Evolutionary conservation across 1,140 invertebrate species (phyloP).

Genomic region (Protaetia brevitarsis): DNA sequence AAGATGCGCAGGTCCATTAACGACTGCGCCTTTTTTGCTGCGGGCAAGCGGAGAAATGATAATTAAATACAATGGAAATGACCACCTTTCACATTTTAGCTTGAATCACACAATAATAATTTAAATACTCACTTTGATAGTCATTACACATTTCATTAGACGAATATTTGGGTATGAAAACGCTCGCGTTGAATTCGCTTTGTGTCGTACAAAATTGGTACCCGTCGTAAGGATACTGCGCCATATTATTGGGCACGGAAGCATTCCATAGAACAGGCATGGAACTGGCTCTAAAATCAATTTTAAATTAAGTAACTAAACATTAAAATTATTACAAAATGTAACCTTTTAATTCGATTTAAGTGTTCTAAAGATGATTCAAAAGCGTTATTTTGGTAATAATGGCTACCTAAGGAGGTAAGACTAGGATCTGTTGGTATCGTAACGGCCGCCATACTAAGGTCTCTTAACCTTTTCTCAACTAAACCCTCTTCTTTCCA

Average conservation of each 20-base stretch:
- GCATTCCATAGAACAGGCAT: constrained; percentile 43
- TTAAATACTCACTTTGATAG: constrained; percentile 49
- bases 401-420: constrained; percentile 30
- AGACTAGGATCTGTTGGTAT: constrained; percentile 37
- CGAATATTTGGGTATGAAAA: constrained; percentile 51
- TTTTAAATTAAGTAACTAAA: background rate
- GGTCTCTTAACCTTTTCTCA: constrained; percentile 46
- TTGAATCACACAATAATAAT: too few species aligned
- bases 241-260: constrained; percentile 36
- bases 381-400: constrained; percentile 46
- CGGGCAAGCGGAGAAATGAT: constrained; percentile 34
- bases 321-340: background rate
- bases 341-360: constrained; percentile 40
- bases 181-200: constrained; percentile 60
- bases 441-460: constrained; percentile 46
- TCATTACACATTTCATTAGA: constrained; percentile 26
- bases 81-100: too few species aligned
- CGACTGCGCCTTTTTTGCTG: constrained; percentile 56
- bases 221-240: constrained; percentile 36
- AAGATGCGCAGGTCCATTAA: constrained; percentile 54
- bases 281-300: constrained; percentile 35
- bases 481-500: constrained; percentile 54
- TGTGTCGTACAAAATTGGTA: constrained; percentile 49
- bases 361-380: constrained; percentile 42
- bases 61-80: background rate